Evolutionary conservation across 2,797 vertebrate species (phyloP), one percentile per base, ranked within the genome.

Genomic region (Coendou prehensilis): DNA sequence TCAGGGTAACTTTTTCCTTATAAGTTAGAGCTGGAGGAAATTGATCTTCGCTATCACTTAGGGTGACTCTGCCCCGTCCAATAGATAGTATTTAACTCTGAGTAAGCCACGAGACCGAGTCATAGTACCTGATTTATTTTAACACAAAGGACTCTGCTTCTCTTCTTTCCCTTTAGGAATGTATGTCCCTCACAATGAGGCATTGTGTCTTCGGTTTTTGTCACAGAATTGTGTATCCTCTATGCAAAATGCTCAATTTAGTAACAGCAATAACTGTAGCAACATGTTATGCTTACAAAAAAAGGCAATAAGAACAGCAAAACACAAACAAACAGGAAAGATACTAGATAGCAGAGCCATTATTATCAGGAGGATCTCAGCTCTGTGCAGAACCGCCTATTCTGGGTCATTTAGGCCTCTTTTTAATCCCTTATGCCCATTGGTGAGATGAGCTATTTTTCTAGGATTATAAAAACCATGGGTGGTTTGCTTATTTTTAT

Each of bases 401-500:
- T 79, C 45, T 64, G 52, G n/a, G 11, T 88, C 59, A 71, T 78
- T 50, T 11, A 84, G 9, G 50, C 7, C 30, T 28, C 56, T 64
- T 92, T 92, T 86, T 73, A 80, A 61, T 87, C 17, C 23, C 10
- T 75, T 28, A n/a, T 78, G 8, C 23, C 28, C 13, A 13, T 89
- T 85, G 0, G 1, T 84, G 59, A 93, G 37, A 89, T 81, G 23
- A 90, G 26, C 8, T 78, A 4, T 3, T 84, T 90, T 81, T 76
- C n/a, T 86, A 18, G 28, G 18, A 91, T 93, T 95, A 81, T 88
- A 81, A 86, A 88, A 95, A 57, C 11, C 88, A 10, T 67, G 41
- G 9, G 33, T 79, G 37, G 8, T 81, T 88, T 88, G 22, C 54
- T 23, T 93, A n/a, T 85, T 96, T 94, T 93, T 83, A 52, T 93